Evolutionary conservation across 2,888 invertebrate genomes (phyloP), one percentile per base, ranked within the genome.

Genomic region (Xanthia togata): DNA sequence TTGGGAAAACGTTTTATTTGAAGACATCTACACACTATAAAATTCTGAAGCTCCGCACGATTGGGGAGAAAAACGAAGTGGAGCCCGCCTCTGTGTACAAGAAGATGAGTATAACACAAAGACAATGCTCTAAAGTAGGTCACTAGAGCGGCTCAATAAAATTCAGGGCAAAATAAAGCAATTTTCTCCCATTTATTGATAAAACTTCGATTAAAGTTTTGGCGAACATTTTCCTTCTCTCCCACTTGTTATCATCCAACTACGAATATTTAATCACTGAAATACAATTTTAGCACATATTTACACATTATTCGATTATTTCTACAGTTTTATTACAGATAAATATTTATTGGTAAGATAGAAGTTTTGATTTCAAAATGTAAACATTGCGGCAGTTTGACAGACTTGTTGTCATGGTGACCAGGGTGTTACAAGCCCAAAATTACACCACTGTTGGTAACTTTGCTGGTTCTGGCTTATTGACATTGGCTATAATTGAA

Each of bases 381-480:
- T 79, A 81, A 85, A 87, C 71, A 81, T 55, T 76, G 68, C 53
- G 76, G 72, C 71, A 85, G 86, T 90, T 91, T 92, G 93, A 92
- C 92, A 92, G 78, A 74, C 74, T 55, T n/a, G 92, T 94, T 92
- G 85, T 88, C 86, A 93, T 94, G 90, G 91, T 77, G 89, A 95
- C 93, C 65, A 79, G 0, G 14, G 73, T 84, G 65, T 87, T 50
- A 55, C 73, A 70, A 84, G 23, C 20, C 0, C 8, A 53, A 62
- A 64, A 78, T 14, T n/a, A 17, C 0, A 0, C 9, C 20, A 23
- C 0, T 0, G 20, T 44, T 35, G 4, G 47, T 65, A 50, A 31
- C 47, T 64, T 38, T 17, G 12, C 23, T 20, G 6, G n/a, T 57
- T 20, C 12, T 4, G 14, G 12, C 12, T 5, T 41, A 50, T 35